Conservation (phyloP, 2,113 vertebrate species). For the Trachemys scripta region DNA sequence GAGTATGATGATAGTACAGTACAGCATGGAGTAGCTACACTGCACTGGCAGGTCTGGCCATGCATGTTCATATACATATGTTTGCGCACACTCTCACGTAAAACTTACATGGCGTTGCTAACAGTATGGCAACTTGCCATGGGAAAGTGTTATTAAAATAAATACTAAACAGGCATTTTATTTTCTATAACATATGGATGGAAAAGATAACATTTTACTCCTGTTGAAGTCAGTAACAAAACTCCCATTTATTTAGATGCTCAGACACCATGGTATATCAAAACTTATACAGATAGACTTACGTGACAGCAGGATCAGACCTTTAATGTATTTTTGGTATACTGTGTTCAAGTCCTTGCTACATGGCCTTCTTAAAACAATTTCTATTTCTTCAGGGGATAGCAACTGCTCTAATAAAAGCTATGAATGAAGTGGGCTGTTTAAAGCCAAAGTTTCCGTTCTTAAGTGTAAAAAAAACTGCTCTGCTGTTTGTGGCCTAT, state of each 20-base stretch:
- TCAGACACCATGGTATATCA: not conserved
- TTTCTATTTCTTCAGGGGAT: conserved; percentile 82
- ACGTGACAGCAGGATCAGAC: not conserved
- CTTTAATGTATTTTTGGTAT: not conserved
- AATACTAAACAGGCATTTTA: not conserved
- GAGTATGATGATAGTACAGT: not conserved
- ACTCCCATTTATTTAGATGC: not conserved
- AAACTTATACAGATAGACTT: not conserved
- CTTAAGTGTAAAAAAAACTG: conserved; percentile 86
- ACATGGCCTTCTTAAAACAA: not conserved
- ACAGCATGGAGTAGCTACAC: not conserved
- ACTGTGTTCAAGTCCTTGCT: not conserved
- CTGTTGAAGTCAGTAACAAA: not conserved
- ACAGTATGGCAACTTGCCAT: not conserved
- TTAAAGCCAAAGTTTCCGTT: conserved; percentile 96
- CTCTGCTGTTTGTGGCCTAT: conserved; percentile 88
- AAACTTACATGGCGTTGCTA: not conserved
- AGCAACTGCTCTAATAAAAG: conserved; percentile 90
- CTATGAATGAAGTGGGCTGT: conserved; percentile 90
- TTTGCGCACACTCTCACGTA: not conserved
- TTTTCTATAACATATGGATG: not conserved
- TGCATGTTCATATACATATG: not conserved
- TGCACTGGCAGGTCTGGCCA: not conserved
- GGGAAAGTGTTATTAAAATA: not conserved
- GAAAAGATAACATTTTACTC: not conserved